These are phyloP conservation scores for Lasioglossum lativentre DNA, from an alignment of 2,888 invertebrate species.

Conservation along the genomic window DNA sequence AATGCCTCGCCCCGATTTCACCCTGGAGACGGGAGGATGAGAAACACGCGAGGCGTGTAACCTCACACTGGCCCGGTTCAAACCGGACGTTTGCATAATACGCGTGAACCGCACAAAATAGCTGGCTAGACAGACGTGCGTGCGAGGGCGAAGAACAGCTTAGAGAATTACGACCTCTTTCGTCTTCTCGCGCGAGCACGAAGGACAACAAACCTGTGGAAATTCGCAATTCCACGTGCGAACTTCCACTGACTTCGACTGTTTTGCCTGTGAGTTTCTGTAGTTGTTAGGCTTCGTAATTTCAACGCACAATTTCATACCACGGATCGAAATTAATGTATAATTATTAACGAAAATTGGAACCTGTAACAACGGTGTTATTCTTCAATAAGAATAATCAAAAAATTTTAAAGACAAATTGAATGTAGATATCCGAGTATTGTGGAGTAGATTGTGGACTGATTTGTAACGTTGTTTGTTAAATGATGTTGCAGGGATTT, in stretches of 20 bases:
- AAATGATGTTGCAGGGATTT: too few species aligned
- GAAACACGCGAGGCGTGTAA: conserved; percentile 42
- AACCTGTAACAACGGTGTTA: too few species aligned
- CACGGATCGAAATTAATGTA: not conserved
- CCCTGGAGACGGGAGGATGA: not conserved
- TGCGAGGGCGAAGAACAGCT: conserved; percentile 18
- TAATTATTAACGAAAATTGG: not conserved
- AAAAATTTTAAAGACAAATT: too few species aligned
- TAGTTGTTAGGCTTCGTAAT: not conserved
- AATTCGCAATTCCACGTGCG: conserved; percentile 37
- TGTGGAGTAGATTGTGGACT: too few species aligned
- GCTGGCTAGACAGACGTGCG: conserved; percentile 13
- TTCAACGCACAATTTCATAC: not conserved
- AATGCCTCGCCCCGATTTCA: conserved; percentile 32
- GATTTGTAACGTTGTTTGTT: too few species aligned
- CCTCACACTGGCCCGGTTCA: conserved; percentile 22
- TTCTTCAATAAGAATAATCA: too few species aligned
- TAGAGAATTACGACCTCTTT: conserved; percentile 56
- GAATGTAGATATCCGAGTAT: too few species aligned
- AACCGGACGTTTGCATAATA: conserved; percentile 40
- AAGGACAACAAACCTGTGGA: conserved; percentile 52
- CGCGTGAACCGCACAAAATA: conserved; percentile 50
- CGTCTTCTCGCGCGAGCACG: conserved; percentile 36
- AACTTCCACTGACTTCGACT: conserved; percentile 11
- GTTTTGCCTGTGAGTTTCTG: not conserved